Base-by-base conservation (phyloP, 35 echinoderm and acorn worm genomes). In the Hemicentrotus pulcherrimus region DNA sequence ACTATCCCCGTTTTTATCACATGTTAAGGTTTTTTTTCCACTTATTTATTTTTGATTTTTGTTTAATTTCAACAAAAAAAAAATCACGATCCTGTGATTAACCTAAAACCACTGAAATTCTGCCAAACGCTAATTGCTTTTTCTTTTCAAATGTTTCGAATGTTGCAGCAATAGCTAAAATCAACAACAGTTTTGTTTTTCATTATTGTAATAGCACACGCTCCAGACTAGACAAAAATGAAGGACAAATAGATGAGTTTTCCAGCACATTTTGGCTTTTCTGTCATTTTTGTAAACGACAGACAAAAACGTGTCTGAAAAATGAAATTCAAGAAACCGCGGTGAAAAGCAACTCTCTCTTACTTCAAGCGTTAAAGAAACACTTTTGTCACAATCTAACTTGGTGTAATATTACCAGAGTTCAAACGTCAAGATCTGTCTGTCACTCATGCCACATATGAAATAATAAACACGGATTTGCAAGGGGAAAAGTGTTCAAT, bases 401-500 rank as follows among this genome's bases (percentile, higher is more conserved):
- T 78, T 78, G 65, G 65, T 24, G 65, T 78, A 78, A n/a, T 22
- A 78, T 78, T 90, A 41, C 88, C 88, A 90, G 32, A 5, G 88
- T 33, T 47, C 46, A 41, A n/a, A 24, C 32, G 88, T 41, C 88
- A 90, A 90, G 46, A 18, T 90, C 32, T 7, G 9, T 90, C 88
- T 41, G 32, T 90, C 88, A 90, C 46, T 47, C 88, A 33, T 16
- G 88, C 88, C 24, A 18, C 88, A 90, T 33, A 90, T 90, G 88
- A 41, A 47, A 90, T 41, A 90, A 90, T 90, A 90, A 41, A 90
- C 88, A 90, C 6, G 88, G 88, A 33, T 90, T 90, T 33, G 88
- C 32, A 41, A 59, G 5, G 65, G 65, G 24, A n/a, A 24, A 24
- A 78, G 19, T 78, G 65, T 78, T 78, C 65, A 78, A 30, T 78